phyloP scores from a whole-genome alignment of 1,140 invertebrate genomes.

The Zaprionus lachaisei region DNA sequence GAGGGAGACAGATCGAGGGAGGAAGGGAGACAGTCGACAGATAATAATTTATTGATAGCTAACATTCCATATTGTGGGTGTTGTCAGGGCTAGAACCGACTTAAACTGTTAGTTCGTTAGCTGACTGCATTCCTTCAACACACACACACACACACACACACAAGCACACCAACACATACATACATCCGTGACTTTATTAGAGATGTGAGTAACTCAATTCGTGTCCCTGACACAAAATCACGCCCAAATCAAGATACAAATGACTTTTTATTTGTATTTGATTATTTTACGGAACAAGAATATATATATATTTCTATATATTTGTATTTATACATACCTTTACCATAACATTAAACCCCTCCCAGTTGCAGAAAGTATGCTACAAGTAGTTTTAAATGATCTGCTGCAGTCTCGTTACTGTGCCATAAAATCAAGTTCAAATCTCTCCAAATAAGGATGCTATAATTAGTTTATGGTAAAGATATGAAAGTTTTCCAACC shows the following conservation, averaged over 20 bases:
- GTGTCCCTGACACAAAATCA: neutral
- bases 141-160: constrained; percentile 3
- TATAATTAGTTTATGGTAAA: neutral
- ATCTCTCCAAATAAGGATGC: neutral
- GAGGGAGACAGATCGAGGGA: neutral
- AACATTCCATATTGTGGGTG: constrained; percentile 56
- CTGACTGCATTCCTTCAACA: constrained; percentile 12
- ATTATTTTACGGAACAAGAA: neutral
- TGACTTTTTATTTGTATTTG: neutral
- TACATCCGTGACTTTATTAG: neutral
- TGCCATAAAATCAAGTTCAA: neutral
- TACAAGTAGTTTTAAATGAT: too few species aligned
- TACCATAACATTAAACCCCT: too few species aligned
- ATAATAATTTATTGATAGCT: constrained; percentile 80
- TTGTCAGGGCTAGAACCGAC: constrained; percentile 15
- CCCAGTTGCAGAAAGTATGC: too few species aligned
- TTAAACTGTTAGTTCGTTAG: constrained; percentile 17
- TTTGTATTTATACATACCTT: too few species aligned
- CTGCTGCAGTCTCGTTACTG: too few species aligned
- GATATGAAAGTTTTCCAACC: too few species aligned
- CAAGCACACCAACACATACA: neutral
- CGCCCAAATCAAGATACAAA: neutral
- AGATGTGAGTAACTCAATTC: neutral
- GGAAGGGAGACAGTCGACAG: constrained; percentile 54
- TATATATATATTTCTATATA: neutral